These are phyloP conservation scores for Neoarius graeffei DNA, from an alignment of 2,113 vertebrate genomes.

Conservation along the genomic window DNA sequence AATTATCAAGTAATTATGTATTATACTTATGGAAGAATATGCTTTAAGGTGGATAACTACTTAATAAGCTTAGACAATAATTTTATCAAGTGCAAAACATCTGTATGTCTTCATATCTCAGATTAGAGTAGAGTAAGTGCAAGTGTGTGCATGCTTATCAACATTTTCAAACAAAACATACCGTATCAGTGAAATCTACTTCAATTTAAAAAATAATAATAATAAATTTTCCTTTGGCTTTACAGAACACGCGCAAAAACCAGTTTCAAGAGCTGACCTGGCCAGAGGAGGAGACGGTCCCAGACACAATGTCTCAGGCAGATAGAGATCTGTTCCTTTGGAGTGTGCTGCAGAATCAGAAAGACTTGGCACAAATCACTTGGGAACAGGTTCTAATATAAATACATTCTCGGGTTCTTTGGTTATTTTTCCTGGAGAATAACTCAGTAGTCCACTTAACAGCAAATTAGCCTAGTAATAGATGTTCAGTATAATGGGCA, in stretches of 20 bases:
- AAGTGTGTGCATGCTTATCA: not conserved
- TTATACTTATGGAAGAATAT: not conserved
- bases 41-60: not conserved
- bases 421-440: not conserved
- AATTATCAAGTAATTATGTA: not conserved
- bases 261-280: not conserved
- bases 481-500: not conserved
- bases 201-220: not conserved
- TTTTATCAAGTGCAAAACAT: not conserved
- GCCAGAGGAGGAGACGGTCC: not conserved
- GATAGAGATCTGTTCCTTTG: slow-evolving; percentile 90
- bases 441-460: not conserved
- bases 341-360: slow-evolving; percentile 88
- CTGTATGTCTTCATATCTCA: too few species aligned
- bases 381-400: slow-evolving; percentile 85
- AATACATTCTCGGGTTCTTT: not conserved
- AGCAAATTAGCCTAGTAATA: not conserved
- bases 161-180: not conserved
- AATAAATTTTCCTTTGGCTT: not conserved
- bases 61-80: not conserved
- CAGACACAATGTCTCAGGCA: slow-evolving; percentile 64
- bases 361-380: slow-evolving; percentile 85
- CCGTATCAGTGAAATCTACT: not conserved
- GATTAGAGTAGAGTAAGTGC: too few species aligned
- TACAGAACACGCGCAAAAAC: slow-evolving; percentile 59